Evolutionary conservation across 23 tunicate genomes (phyloP).

Genomic region (Trididemnum nubilum): DNA sequence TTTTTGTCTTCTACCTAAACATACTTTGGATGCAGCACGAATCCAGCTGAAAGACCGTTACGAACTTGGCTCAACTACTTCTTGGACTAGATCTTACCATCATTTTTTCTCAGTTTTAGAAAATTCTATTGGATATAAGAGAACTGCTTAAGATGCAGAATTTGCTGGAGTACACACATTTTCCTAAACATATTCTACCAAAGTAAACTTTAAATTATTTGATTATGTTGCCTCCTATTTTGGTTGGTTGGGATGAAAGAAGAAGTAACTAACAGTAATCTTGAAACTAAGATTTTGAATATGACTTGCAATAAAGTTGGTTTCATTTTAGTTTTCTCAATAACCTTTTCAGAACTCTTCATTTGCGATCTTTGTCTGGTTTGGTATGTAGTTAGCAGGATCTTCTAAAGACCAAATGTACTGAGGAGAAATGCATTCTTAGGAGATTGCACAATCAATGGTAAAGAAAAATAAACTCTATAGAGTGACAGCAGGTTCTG

Average conservation of each 20-base stretch:
- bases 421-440: no score
- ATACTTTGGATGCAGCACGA: background rate
- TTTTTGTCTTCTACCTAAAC: background rate
- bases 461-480: no score
- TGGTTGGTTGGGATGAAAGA: background rate
- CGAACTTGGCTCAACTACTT: background rate
- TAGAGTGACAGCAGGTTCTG: no score
- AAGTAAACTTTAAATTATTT: background rate
- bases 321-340: no score
- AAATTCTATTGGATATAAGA: background rate
- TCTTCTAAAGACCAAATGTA: no score
- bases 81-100: constrained; percentile 10
- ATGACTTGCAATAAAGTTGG: no score
- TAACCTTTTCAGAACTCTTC: no score
- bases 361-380: no score
- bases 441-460: no score
- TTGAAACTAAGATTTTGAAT: background rate
- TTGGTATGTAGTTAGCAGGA: no score
- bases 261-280: background rate
- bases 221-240: background rate
- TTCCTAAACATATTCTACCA: background rate
- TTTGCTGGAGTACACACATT: background rate
- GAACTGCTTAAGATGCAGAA: constrained; percentile 1
- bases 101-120: background rate
- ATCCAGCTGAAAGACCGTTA: background rate